Conservation (phyloP, 2,113 vertebrate genomes). For the Caloenas nicobarica region DNA sequence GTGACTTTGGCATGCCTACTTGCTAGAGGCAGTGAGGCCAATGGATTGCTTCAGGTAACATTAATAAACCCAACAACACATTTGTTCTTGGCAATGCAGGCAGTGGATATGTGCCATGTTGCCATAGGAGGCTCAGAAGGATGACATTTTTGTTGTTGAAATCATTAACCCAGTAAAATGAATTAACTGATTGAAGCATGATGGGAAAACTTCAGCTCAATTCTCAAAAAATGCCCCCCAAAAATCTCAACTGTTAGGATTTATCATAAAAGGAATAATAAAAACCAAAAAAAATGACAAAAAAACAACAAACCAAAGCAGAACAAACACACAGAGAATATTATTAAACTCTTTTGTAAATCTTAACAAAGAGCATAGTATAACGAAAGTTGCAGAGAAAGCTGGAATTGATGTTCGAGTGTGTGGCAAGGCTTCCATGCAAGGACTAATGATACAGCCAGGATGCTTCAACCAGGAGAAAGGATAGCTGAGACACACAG, state of each 20-base stretch:
- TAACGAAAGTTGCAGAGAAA: background rate
- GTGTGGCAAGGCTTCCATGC: background rate
- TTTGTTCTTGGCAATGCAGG: constrained; percentile 34
- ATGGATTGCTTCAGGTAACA: constrained; percentile 33
- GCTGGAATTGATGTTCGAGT: background rate
- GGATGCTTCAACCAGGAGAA: background rate
- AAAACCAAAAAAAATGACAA: too few relatives aligned
- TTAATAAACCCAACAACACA: constrained; percentile 5
- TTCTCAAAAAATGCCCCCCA: background rate
- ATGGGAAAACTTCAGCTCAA: background rate
- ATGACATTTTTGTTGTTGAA: background rate
- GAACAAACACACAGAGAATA: too few relatives aligned
- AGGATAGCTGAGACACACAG: background rate
- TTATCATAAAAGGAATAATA: background rate
- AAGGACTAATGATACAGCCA: background rate
- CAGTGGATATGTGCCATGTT: background rate
- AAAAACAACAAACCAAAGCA: too few relatives aligned
- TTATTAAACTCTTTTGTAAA: background rate
- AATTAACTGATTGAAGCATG: background rate
- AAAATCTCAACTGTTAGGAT: background rate
- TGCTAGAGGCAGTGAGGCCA: background rate
- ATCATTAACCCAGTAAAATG: background rate
- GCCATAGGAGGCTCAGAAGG: background rate
- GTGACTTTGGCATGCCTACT: background rate
- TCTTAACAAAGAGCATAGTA: background rate